Evolutionary conservation across 92 coral and sea anemone species (phyloP).

Genomic region (Epizoanthus scotinus): DNA sequence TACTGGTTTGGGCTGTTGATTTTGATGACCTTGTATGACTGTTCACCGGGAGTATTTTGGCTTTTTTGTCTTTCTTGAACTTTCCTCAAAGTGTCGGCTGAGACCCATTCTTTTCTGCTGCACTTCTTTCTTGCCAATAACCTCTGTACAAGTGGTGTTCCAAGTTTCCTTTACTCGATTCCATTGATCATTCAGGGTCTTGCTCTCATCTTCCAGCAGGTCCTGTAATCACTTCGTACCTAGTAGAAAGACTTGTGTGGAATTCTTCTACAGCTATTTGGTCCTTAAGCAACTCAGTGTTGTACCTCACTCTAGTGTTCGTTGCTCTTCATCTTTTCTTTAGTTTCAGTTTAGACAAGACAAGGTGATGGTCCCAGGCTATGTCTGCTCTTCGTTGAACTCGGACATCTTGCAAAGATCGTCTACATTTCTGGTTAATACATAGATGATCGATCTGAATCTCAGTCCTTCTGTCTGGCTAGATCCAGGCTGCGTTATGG

Average conservation of each 20-base stretch:
- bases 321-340: neutral
- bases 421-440: conserved; percentile 13
- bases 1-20: conserved; percentile 31
- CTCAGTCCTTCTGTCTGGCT: conserved; percentile 24
- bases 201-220: conserved; percentile 7
- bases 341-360: conserved; percentile 21
- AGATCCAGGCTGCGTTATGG: conserved; percentile 31
- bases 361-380: neutral
- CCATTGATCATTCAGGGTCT: conserved; percentile 27
- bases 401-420: conserved; percentile 18
- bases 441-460: conserved; percentile 28
- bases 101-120: conserved; percentile 18
- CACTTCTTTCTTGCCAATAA: conserved; percentile 8
- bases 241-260: neutral
- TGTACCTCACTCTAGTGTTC: neutral
- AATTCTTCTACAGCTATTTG: neutral
- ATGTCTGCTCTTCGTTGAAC: conserved; percentile 23
- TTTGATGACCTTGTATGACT: conserved; percentile 39
- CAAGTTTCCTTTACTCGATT: conserved; percentile 4
- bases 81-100: conserved; percentile 18
- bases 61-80: conserved; percentile 17
- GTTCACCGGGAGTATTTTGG: conserved; percentile 16
- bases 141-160: conserved; percentile 8
- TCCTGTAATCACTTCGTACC: neutral
- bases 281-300: neutral